phyloP scores from a whole-genome alignment of 1,140 invertebrate genomes.

The Eulimnadia texana region DNA sequence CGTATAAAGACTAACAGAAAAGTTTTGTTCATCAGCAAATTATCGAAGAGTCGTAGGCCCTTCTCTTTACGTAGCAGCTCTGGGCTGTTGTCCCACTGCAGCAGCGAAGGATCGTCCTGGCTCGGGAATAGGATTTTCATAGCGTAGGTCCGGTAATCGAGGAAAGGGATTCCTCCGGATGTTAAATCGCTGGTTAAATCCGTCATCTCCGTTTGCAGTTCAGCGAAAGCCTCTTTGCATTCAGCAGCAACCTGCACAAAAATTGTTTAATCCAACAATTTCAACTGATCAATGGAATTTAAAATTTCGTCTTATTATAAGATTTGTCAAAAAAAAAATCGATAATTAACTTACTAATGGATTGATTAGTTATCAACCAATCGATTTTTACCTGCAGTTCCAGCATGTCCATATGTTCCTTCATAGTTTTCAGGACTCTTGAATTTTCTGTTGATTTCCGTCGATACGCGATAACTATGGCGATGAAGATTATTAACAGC shows the following conservation, averaged over 20 bases:
- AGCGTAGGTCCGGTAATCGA: constrained; percentile 91
- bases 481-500: constrained; percentile 46
- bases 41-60: constrained; percentile 82
- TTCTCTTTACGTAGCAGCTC: constrained; percentile 82
- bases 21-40: constrained; percentile 95
- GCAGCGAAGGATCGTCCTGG: constrained; percentile 79
- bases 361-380: neutral
- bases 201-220: constrained; percentile 98
- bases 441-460: constrained; percentile 93
- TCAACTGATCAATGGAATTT: neutral
- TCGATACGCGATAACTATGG: constrained; percentile 83
- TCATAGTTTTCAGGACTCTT: constrained; percentile 93
- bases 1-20: constrained; percentile 92
- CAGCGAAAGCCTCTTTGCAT: constrained; percentile 67
- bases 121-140: constrained; percentile 98
- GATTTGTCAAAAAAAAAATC: neutral
- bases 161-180: constrained; percentile 87
- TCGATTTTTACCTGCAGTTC: constrained; percentile 49
- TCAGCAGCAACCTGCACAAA: constrained; percentile 9
- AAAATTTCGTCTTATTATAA: neutral
- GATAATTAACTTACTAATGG: neutral
- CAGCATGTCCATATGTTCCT: constrained; percentile 98
- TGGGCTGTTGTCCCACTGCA: constrained; percentile 70
- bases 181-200: constrained; percentile 90
- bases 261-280: neutral